These are phyloP conservation scores for Apamea crenata DNA, from an alignment of 2,888 invertebrate genomes.

Conservation along the genomic window DNA sequence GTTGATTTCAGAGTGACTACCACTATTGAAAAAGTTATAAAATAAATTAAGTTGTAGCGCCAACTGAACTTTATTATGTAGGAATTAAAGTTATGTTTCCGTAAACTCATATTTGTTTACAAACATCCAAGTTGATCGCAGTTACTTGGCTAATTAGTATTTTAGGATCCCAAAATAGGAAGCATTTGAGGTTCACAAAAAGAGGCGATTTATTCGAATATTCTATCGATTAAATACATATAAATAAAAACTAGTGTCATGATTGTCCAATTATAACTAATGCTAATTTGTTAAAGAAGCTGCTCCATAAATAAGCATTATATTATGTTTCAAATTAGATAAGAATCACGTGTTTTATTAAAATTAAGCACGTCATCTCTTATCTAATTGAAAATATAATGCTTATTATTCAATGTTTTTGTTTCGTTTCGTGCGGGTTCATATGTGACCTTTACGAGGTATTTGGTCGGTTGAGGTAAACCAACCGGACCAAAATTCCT, in stretches of 20 bases:
- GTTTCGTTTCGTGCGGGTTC: not conserved
- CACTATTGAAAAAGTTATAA: too few relatives aligned
- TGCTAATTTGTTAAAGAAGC: too few relatives aligned
- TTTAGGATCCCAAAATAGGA: not conserved
- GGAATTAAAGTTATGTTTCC: too few relatives aligned
- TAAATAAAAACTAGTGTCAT: not conserved
- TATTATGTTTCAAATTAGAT: not conserved
- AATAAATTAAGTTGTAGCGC: too few relatives aligned
- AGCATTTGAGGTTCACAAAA: not conserved
- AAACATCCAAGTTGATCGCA: not conserved
- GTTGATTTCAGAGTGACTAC: too few relatives aligned
- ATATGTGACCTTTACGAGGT: not conserved
- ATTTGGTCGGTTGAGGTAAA: constrained; percentile 6
- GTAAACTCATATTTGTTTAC: too few relatives aligned
- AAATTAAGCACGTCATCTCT: too few relatives aligned
- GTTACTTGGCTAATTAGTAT: not conserved
- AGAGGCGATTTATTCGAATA: not conserved
- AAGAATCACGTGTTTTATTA: not conserved
- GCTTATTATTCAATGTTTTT: not conserved
- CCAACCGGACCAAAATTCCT: not conserved
- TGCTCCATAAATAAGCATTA: not conserved
- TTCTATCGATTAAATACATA: too few relatives aligned
- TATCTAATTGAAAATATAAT: not conserved
- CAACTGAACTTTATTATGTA: too few relatives aligned
- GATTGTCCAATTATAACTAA: not conserved